Percentiles rank a stretch among this genome's conserved stretches.
Conservation (phyloP, 1,140 invertebrate genomes). For the Listronotus oregonensis region DNA sequence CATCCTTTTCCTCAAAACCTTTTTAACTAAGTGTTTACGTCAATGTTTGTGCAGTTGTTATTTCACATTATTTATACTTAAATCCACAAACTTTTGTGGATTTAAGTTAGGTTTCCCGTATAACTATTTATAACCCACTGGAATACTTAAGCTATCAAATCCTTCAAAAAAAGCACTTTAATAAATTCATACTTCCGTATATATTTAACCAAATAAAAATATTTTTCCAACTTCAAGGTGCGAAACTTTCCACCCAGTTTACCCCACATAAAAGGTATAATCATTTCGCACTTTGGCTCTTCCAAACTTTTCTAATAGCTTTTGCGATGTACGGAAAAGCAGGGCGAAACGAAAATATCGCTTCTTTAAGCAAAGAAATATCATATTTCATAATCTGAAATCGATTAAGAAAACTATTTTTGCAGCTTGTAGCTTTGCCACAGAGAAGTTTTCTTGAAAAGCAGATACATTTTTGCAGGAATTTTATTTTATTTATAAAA, state of each 20-base stretch:
- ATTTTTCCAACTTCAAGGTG: conserved; percentile 7
- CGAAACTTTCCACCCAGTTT: conserved; percentile 18
- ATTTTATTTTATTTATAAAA: no score
- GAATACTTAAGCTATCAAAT: no score
- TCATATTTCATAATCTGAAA: conserved; percentile 20
- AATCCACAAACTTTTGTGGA: no score
- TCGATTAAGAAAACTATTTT: conserved; percentile 7
- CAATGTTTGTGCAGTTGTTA: no score
- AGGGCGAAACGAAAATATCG: conserved; percentile 3
- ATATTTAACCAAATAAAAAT: conserved; percentile 13
- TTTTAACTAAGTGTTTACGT: no score
- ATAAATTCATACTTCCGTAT: conserved; percentile 13
- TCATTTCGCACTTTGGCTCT: conserved; percentile 22
- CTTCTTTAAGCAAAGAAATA: neutral
- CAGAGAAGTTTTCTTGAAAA: no score
- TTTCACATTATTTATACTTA: no score
- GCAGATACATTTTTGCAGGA: no score
- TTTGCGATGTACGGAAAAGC: conserved; percentile 6
- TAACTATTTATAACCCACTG: no score
- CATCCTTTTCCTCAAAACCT: no score
- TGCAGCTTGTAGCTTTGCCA: no score
- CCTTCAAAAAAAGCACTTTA: neutral
- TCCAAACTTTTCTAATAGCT: conserved; percentile 19
- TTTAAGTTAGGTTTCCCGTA: no score
- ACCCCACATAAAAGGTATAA: conserved; percentile 23